Evolutionary conservation across 2,888 invertebrate genomes (phyloP).

Genomic region (Melanotus villosus): DNA sequence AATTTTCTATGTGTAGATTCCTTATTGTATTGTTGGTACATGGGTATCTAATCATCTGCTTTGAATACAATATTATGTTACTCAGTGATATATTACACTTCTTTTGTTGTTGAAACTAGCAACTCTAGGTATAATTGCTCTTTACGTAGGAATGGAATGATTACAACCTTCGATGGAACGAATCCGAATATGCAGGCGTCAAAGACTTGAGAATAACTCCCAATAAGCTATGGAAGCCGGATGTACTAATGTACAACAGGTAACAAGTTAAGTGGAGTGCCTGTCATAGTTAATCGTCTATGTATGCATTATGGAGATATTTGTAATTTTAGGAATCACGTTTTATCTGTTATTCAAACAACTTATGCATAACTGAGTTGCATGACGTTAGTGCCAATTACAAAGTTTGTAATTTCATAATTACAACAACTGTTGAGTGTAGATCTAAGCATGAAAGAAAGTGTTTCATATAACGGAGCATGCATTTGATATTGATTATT

Average conservation of each 20-base stretch:
- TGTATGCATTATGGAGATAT: conserved; percentile 30
- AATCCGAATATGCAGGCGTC: conserved; percentile 93
- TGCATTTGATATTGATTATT: background rate
- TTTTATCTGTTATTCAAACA: background rate
- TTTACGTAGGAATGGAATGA: conserved; percentile 94
- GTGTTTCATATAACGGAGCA: background rate
- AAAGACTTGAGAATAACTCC: conserved; percentile 96
- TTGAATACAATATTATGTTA: conserved; percentile 26
- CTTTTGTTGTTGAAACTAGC: no score
- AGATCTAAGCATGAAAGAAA: conserved; percentile 19
- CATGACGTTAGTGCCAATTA: conserved; percentile 4
- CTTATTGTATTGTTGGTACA: conserved; percentile 6
- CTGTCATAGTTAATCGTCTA: conserved; percentile 32
- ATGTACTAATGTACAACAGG: conserved; percentile 99
- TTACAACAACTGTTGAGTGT: background rate
- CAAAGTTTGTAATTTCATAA: background rate
- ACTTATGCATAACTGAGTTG: conserved; percentile 11
- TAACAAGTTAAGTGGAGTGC: conserved; percentile 70
- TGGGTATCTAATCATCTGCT: conserved; percentile 25
- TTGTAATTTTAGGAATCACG: conserved; percentile 15
- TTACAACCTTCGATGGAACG: conserved; percentile 97
- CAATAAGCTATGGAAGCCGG: conserved; percentile 97
- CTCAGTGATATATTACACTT: conserved; percentile 3
- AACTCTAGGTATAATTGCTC: conserved; percentile 10
- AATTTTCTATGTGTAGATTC: conserved; percentile 18